These are phyloP conservation scores for Aricia artaxerxes DNA, from an alignment of 2,888 invertebrate genomes.

Conservation along the genomic window DNA sequence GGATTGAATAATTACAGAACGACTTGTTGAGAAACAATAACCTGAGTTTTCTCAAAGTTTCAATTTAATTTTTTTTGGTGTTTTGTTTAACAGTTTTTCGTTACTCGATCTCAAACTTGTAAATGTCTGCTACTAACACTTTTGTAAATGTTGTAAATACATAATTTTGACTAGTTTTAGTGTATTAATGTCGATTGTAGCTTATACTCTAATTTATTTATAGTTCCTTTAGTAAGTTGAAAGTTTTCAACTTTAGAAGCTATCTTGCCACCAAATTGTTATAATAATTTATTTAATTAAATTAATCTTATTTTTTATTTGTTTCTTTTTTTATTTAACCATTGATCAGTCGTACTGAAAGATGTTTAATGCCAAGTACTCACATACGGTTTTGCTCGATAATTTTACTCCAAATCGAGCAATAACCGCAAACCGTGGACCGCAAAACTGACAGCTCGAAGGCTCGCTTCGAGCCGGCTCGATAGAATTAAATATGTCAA, in stretches of 20 bases:
- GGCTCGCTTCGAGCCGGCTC: too few species aligned
- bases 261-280: slow-evolving; percentile 78
- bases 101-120: neutral
- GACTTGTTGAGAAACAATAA: too few species aligned
- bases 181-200: slow-evolving; percentile 23
- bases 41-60: neutral
- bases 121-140: slow-evolving; percentile 6
- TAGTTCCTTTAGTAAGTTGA: slow-evolving; percentile 64
- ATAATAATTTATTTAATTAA: slow-evolving; percentile 65
- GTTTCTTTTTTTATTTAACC: slow-evolving; percentile 32
- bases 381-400: too few species aligned
- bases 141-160: slow-evolving; percentile 19
- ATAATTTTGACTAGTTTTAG: slow-evolving; percentile 13
- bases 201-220: slow-evolving; percentile 40
- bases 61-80: neutral
- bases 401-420: too few species aligned
- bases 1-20: too few species aligned
- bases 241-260: slow-evolving; percentile 61
- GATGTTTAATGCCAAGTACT: too few species aligned
- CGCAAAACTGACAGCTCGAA: too few species aligned
- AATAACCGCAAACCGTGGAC: too few species aligned
- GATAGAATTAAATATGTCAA: too few species aligned
- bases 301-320: slow-evolving; percentile 44
- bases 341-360: neutral
- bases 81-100: neutral